Evolutionary conservation across 2,797 vertebrate species (phyloP).

Genomic region (Natrix natrix): DNA sequence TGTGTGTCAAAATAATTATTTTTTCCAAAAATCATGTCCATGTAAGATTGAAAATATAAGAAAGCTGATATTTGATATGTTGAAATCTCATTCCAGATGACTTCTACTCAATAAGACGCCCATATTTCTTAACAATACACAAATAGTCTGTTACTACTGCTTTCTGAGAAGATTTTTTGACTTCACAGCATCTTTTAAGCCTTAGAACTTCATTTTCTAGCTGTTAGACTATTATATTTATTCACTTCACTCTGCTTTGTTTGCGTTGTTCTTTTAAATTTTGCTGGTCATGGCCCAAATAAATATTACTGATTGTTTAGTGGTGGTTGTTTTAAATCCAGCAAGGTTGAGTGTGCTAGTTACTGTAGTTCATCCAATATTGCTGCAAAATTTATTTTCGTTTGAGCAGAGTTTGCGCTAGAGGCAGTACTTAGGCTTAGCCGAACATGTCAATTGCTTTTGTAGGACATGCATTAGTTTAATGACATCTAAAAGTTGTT

Average conservation of each 20-base stretch:
- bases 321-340: background rate
- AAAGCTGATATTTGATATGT: background rate
- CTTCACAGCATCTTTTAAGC: background rate
- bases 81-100: background rate
- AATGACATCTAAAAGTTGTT: constrained; percentile 1
- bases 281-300: background rate
- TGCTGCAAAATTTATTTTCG: background rate
- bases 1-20: constrained; percentile 35
- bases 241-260: background rate
- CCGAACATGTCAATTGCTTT: background rate
- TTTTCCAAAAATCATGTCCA: constrained; percentile 35
- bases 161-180: background rate
- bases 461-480: background rate
- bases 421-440: background rate
- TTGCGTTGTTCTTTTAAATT: background rate
- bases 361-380: background rate
- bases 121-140: background rate
- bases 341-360: background rate
- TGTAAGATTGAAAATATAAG: constrained; percentile 28
- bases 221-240: background rate
- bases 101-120: background rate
- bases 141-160: background rate
- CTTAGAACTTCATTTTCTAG: background rate
- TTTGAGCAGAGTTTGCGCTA: background rate
- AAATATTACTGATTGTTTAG: background rate